Base-by-base conservation (phyloP, 2,797 vertebrate genomes). In the Phalloptychus januarius region DNA sequence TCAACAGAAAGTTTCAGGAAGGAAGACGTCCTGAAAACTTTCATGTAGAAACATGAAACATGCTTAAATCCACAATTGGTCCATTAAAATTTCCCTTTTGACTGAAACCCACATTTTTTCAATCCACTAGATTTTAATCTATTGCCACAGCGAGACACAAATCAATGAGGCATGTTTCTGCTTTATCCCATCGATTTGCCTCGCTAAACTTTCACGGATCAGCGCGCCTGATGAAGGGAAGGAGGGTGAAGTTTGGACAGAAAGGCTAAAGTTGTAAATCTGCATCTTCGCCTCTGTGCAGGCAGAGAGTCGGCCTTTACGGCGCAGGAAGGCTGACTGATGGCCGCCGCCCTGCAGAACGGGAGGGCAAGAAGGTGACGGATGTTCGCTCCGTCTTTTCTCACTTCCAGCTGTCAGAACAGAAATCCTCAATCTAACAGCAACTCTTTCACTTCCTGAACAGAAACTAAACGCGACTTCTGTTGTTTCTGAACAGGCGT, bases 231-330 rank as follows among this genome's bases (percentile, higher is more conserved):
- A 61, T 67, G 20, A 76, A 67, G 75, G 45, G 33, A 79, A 20
- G 50, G 61, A 74, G 54, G 52, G 20, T 7, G 72, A 74, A 54
- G 56, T 81, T 76, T 16, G 1, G 54, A 80, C 67, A 56, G 18
- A 31, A 52, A 83, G 79, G 82, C 83, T 74, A 2, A 81, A 76
- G 85, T 31, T 80, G 76, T 79, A 87, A 86, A 86, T 78, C 80
- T 79, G 65, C 82, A 44, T 77, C 10, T 61, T 75, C 1, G 20
- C 10, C 73, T 73, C 1, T 16, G 38, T 42, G 76, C 67, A 25
- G 74, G 23, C 4, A 25, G 76, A 84, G 7, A 79, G 74, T 81
- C 52, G 13, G 78, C 80, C 85, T 69, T 86, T 86, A 84, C 74
- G 75, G 81, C 48, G 3, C 56, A 80, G 72, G 44, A 74, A 10